Conservation (phyloP, 2,888 invertebrate species). For the Rhyacophila evoluta region DNA sequence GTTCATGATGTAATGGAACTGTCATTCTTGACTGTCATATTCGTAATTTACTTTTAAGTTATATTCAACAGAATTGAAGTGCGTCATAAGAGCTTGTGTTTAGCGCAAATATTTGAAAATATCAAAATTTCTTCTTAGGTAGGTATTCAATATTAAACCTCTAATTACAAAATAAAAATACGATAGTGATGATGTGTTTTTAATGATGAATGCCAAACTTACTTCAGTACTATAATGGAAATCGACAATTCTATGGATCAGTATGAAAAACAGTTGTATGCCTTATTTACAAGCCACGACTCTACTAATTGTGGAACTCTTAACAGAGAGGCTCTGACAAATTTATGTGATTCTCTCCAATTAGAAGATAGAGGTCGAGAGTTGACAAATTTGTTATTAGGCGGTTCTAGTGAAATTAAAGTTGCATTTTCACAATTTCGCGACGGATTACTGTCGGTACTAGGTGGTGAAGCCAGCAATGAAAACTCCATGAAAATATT, state of each 20-base stretch:
- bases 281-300: constrained; percentile 85
- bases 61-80: neutral
- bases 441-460: constrained; percentile 78
- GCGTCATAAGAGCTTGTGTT: neutral
- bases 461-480: constrained; percentile 70
- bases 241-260: constrained; percentile 69
- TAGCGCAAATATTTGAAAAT: neutral
- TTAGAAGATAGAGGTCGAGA: constrained; percentile 78
- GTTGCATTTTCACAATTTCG: constrained; percentile 82
- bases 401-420: constrained; percentile 64
- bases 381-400: constrained; percentile 73
- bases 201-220: constrained; percentile 3
- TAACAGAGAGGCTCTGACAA: constrained; percentile 75
- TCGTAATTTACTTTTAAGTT: neutral
- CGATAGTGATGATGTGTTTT: constrained; percentile 3
- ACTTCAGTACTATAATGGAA: constrained; percentile 36
- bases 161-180: neutral
- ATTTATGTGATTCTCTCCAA: constrained; percentile 82
- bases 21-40: constrained; percentile 46
- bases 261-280: constrained; percentile 84
- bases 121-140: neutral
- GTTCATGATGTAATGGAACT: constrained; percentile 42
- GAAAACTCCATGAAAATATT: constrained; percentile 56
- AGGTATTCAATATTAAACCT: too few species aligned
- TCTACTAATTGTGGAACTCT: constrained; percentile 76